Evolutionary conservation across 1,140 invertebrate genomes (phyloP).

Genomic region (Aphis gossypii): DNA sequence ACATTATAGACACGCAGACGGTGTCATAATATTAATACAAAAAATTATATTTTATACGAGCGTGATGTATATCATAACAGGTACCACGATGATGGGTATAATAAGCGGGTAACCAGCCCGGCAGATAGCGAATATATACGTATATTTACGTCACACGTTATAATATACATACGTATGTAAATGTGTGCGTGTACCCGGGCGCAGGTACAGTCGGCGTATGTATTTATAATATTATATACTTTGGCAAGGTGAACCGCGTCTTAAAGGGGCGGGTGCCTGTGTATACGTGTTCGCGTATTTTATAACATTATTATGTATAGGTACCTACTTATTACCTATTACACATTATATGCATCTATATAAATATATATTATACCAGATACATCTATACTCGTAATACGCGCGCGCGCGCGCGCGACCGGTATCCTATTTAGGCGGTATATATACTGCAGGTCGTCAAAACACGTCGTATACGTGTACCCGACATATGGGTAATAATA

Average conservation of each 20-base stretch:
- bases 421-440: background rate
- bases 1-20: no score
- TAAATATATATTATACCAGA: background rate
- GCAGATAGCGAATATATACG: background rate
- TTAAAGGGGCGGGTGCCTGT: background rate
- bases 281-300: conserved; percentile 17
- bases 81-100: background rate
- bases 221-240: background rate
- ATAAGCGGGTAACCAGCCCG: background rate
- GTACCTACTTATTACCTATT: background rate
- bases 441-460: background rate
- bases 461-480: background rate
- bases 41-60: background rate
- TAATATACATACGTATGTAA: background rate
- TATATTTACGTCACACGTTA: background rate
- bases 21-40: background rate
- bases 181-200: background rate
- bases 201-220: no score
- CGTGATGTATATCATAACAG: background rate
- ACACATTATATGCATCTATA: background rate
- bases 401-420: background rate
- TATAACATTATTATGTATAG: background rate
- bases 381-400: no score
- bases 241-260: conserved; percentile 47
- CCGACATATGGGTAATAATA: background rate